Evolutionary conservation across 1,140 invertebrate species (phyloP).

Genomic region (Caerostris extrusa): DNA sequence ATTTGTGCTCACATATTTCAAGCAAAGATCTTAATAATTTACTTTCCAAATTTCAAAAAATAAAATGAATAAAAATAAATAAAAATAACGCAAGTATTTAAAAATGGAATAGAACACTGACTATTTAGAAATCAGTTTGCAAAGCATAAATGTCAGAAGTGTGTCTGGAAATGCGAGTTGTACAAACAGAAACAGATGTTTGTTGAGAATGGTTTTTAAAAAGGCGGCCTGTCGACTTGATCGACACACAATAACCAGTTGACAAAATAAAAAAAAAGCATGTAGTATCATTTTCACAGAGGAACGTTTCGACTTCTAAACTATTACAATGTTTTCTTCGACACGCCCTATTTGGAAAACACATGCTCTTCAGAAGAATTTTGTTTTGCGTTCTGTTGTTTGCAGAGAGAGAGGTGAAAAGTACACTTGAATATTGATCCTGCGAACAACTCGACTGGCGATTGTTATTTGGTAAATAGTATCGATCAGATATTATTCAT

Average conservation of each 20-base stretch:
- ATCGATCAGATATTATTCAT: no score
- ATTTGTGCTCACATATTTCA: no score
- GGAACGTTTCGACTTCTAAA: not conserved
- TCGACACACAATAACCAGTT: not conserved
- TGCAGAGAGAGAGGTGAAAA: no score
- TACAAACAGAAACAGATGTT: not conserved
- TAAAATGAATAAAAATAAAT: no score
- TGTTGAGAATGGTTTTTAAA: slow-evolving; percentile 27
- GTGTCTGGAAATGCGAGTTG: not conserved
- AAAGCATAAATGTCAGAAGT: not conserved
- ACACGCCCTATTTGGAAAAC: not conserved
- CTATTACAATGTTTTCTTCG: not conserved
- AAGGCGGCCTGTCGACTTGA: not conserved
- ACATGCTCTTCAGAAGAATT: not conserved
- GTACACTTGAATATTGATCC: no score
- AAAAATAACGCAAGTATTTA: not conserved
- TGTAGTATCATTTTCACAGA: not conserved
- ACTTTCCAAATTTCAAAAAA: not conserved
- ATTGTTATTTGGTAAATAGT: no score
- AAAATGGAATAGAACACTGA: not conserved
- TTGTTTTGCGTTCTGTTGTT: no score
- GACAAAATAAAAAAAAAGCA: not conserved
- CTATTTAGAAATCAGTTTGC: no score
- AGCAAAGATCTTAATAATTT: no score
- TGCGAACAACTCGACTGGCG: no score